Percentiles rank a stretch among this genome's conserved stretches.
Conservation (phyloP, 2,888 invertebrate species). For the Galeruca laticollis region DNA sequence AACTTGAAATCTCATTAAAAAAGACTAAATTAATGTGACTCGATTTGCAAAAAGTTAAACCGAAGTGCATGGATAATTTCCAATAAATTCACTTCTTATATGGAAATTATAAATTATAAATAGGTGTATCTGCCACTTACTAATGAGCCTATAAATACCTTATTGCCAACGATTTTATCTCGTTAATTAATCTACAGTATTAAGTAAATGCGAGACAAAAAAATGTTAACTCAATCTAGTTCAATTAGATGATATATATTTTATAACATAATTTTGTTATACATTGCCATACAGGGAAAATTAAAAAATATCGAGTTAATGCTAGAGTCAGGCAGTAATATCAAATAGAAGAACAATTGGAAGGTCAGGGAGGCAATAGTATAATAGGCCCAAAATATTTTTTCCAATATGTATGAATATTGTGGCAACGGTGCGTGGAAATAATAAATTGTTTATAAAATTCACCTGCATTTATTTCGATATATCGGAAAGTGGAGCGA, state of each 20-base stretch:
- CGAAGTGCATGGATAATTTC: conserved; percentile 20
- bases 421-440: too few species aligned
- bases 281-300: too few species aligned
- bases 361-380: too few species aligned
- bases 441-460: too few species aligned
- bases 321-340: too few species aligned
- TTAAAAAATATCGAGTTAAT: too few species aligned
- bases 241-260: background rate
- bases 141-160: conserved; percentile 14
- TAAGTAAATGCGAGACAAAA: background rate
- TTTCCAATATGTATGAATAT: too few species aligned
- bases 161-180: conserved; percentile 1
- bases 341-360: too few species aligned
- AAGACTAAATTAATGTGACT: conserved; percentile 27
- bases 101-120: conserved; percentile 35
- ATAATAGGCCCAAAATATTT: too few species aligned
- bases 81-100: conserved; percentile 32
- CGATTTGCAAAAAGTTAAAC: conserved; percentile 7
- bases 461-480: too few species aligned
- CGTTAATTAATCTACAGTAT: background rate
- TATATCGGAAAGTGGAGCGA: too few species aligned
- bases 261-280: too few species aligned
- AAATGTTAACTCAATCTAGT: background rate
- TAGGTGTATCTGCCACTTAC: conserved; percentile 23
- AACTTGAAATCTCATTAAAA: conserved; percentile 23